Conservation (phyloP, 2,888 invertebrate species). For the Notocelia uddmanniana region DNA sequence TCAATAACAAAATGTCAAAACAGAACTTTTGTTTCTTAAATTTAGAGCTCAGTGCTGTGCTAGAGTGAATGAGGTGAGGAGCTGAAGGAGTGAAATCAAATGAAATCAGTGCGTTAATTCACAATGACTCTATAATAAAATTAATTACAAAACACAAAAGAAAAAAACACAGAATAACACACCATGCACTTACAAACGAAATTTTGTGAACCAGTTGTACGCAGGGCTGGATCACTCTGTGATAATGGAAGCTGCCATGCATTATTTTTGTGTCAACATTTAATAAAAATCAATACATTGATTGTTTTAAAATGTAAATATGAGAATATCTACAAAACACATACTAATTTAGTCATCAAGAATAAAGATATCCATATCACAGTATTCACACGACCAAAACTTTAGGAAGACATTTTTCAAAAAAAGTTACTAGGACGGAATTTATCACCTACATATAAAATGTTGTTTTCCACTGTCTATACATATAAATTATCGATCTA, state of each 20-base stretch:
- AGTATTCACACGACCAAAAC: slow-evolving; percentile 61
- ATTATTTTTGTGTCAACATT: slow-evolving; percentile 49
- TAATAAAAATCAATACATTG: slow-evolving; percentile 19
- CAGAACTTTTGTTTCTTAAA: slow-evolving; percentile 56
- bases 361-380: slow-evolving; percentile 58
- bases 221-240: slow-evolving; percentile 77
- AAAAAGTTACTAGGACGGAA: slow-evolving; percentile 66
- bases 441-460: slow-evolving; percentile 34
- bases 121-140: slow-evolving; percentile 81
- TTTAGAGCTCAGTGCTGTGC: slow-evolving; percentile 56
- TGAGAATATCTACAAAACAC: slow-evolving; percentile 20
- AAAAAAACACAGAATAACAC: slow-evolving; percentile 78
- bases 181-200: slow-evolving; percentile 84
- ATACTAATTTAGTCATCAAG: slow-evolving; percentile 18
- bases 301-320: slow-evolving; percentile 22
- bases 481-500: neutral
- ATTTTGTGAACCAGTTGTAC: slow-evolving; percentile 73
- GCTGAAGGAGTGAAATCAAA: slow-evolving; percentile 74
- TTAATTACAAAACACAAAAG: slow-evolving; percentile 80
- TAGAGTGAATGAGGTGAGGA: slow-evolving; percentile 69
- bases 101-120: slow-evolving; percentile 84
- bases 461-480: slow-evolving; percentile 8
- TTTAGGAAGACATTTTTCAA: slow-evolving; percentile 68
- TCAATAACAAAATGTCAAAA: slow-evolving; percentile 35
- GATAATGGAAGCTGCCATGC: slow-evolving; percentile 77